These are phyloP conservation scores for Melangyna quadrimaculata DNA, from an alignment of 2,888 invertebrate genomes.

Conservation along the genomic window DNA sequence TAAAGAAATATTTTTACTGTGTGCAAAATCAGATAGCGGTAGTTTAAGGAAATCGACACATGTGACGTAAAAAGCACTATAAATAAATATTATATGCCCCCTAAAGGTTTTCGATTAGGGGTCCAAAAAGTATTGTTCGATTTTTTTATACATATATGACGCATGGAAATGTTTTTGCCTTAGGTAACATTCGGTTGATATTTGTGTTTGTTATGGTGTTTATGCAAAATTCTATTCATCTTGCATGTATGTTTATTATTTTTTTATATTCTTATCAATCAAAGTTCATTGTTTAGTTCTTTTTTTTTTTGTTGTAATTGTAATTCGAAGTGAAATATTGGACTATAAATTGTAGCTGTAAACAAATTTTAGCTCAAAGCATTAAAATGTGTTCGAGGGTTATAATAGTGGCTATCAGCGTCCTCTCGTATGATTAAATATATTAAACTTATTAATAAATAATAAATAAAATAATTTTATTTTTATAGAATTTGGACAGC, in stretches of 20 bases:
- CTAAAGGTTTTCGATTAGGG: too few species aligned
- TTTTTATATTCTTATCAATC: constrained; percentile 75
- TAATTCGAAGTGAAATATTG: background rate
- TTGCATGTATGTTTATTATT: background rate
- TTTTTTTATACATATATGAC: background rate
- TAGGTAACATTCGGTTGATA: too few species aligned
- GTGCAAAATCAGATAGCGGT: too few species aligned
- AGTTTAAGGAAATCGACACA: background rate
- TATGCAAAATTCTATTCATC: background rate
- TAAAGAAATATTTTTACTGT: background rate
- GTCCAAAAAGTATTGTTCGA: background rate
- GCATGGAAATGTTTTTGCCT: background rate
- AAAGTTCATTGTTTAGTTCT: constrained; percentile 75
- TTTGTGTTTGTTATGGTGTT: background rate
- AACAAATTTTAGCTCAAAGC: background rate
- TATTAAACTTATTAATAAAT: background rate
- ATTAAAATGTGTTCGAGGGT: constrained; percentile 2
- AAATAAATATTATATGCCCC: too few species aligned
- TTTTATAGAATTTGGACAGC: background rate
- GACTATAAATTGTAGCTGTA: background rate
- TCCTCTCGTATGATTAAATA: background rate
- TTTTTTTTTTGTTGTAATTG: background rate
- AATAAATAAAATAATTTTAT: background rate
- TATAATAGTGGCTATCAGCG: background rate
- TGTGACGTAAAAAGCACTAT: background rate